Conservation (phyloP, 2,113 vertebrate genomes). For the Limnothrissa miodon region DNA sequence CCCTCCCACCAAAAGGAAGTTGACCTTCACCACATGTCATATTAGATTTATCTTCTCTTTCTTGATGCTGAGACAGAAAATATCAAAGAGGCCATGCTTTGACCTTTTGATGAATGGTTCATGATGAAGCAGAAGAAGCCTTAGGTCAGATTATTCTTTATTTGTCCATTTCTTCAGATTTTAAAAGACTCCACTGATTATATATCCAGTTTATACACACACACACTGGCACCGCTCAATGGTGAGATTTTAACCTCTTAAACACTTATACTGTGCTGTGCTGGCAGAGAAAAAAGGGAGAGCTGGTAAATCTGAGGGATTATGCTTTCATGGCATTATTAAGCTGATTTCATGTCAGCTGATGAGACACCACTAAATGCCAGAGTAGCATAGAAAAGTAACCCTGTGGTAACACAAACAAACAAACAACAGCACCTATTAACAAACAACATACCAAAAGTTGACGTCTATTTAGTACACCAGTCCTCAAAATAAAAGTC, state of each 20-base stretch:
- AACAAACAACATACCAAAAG: background rate
- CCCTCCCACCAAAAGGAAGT: background rate
- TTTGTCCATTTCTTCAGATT: background rate
- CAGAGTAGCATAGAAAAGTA: background rate
- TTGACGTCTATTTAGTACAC: background rate
- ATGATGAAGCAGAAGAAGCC: background rate
- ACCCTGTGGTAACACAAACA: background rate
- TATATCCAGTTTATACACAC: background rate
- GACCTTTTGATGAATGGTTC: background rate
- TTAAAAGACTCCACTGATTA: background rate
- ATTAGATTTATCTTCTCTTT: background rate
- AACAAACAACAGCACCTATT: background rate
- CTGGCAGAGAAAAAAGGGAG: background rate
- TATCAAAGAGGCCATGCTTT: background rate
- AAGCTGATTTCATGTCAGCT: background rate
- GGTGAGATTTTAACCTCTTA: background rate
- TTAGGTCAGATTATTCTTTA: background rate
- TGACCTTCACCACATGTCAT: background rate
- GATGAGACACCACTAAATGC: background rate
- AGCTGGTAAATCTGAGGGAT: background rate
- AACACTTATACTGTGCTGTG: background rate
- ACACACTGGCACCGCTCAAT: background rate
- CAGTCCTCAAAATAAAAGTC: background rate
- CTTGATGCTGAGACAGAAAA: background rate
- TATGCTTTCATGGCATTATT: background rate